These are phyloP conservation scores for Bugula neritina DNA, from an alignment of 2,888 invertebrate genomes.

Conservation along the genomic window DNA sequence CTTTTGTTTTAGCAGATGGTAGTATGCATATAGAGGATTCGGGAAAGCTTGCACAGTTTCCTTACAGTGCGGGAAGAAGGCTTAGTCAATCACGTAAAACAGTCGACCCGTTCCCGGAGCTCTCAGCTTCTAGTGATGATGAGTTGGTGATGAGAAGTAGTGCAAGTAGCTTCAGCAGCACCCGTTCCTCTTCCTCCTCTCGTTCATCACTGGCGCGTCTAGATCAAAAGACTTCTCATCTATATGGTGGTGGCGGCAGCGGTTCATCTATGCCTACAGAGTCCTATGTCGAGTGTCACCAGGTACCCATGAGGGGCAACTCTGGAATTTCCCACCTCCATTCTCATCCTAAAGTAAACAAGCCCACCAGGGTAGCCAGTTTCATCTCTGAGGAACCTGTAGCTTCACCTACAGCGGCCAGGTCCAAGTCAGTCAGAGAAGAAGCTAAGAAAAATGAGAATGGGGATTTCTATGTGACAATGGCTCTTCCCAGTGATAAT, in stretches of 20 bases:
- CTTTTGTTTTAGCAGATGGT: background rate
- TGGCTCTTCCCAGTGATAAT: background rate
- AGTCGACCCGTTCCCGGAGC: conserved; percentile 19
- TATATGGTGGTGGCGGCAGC: conserved; percentile 8
- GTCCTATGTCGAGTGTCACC: conserved; percentile 12
- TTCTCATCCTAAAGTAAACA: background rate
- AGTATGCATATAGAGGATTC: background rate
- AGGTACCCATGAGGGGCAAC: background rate
- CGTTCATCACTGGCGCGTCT: conserved; percentile 7
- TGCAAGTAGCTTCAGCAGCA: conserved; percentile 22
- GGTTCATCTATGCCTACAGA: background rate
- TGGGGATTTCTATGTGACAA: background rate
- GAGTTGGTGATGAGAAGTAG: background rate
- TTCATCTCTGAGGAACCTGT: conserved; percentile 15
- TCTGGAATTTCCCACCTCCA: background rate
- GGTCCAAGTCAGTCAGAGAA: background rate
- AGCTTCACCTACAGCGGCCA: background rate
- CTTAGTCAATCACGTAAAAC: background rate
- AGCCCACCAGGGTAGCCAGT: background rate
- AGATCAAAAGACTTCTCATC: background rate
- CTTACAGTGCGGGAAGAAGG: background rate
- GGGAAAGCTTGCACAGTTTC: background rate
- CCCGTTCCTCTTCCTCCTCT: conserved; percentile 16
- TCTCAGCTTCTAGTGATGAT: background rate
- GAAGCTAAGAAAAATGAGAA: no score